Base-by-base conservation (phyloP, 2,888 invertebrate genomes). In the Drosophila imparisetae region DNA sequence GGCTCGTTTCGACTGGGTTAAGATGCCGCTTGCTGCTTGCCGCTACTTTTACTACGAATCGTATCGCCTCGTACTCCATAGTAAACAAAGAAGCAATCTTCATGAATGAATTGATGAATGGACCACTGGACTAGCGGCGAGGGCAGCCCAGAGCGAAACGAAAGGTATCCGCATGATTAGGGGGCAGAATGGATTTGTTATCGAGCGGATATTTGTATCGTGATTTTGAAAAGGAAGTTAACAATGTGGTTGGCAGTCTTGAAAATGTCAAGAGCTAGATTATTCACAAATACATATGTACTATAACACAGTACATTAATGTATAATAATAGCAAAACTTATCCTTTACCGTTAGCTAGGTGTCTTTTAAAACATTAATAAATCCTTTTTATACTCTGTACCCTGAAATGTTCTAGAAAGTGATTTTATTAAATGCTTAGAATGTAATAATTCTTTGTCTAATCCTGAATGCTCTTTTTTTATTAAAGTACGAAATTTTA, bases 71-170 rank as follows among this genome's bases (percentile, higher is more conserved):
- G 65, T 58, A 57, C 70, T 42, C 66, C 62, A 68, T 82, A 82
- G 87, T 90, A 85, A 91, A 88, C 80, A 89, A 84, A 83, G 76
- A 59, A 70, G n/a, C 32, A 15, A 70, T 64, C 77, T 79, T 83
- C 78, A 90, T 90, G 89, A 90, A 90, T 90, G 91, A 90, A 87
- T 69, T 79, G 81, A 79, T 87, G 84, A 87, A 87, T 87, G 81
- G 82, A 42, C 30, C 38, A 45, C 24, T 50, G 52, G n/a, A 55
- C 68, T 24, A 54, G 15, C 15, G 7, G 7, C 45, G 21, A 1
- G 53, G 2, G 53, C 15, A 53, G 38, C 13, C 32, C 32, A 65
- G 42, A 36, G 71, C 30, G 67, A 48, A 54, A 11, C 67, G 73
- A 57, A 57, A 62, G 59, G 55, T 52, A 62, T 61, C 61, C 65